Evolutionary conservation across 2,888 invertebrate genomes (phyloP).

Genomic region (Thereva unica): DNA sequence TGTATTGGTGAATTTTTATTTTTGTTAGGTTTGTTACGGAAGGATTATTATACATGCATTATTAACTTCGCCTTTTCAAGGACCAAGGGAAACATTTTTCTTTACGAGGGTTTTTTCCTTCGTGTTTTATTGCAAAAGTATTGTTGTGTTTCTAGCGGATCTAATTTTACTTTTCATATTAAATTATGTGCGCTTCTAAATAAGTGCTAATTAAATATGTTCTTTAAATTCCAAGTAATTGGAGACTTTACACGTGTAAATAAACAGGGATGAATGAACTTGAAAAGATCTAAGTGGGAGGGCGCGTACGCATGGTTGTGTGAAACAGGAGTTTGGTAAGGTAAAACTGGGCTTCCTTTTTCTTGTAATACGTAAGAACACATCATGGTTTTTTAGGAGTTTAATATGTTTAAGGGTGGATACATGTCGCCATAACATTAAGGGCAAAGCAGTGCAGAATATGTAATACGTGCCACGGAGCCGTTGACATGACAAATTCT

Average conservation of each 20-base stretch:
- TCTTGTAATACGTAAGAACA: background rate
- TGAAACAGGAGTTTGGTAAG: background rate
- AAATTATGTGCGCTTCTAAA: background rate
- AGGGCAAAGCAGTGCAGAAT: background rate
- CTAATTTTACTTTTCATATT: background rate
- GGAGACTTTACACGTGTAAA: background rate
- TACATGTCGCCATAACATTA: background rate
- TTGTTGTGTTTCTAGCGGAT: too few relatives aligned
- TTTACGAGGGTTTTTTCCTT: too few relatives aligned
- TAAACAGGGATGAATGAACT: background rate
- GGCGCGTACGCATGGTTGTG: background rate
- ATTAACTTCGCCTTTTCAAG: too few relatives aligned
- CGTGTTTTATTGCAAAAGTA: background rate
- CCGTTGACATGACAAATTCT: background rate
- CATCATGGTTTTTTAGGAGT: too few relatives aligned
- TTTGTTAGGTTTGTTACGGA: too few relatives aligned
- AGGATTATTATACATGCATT: too few relatives aligned
- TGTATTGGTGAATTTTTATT: too few relatives aligned
- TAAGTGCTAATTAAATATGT: conserved; percentile 28
- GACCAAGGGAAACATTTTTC: too few relatives aligned
- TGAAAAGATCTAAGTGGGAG: background rate
- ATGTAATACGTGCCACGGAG: background rate
- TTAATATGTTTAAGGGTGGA: too few relatives aligned
- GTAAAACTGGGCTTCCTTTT: background rate
- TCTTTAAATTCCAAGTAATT: conserved; percentile 20